These are phyloP conservation scores for Agrotis clavis DNA, from an alignment of 2,888 invertebrate species.

Conservation along the genomic window DNA sequence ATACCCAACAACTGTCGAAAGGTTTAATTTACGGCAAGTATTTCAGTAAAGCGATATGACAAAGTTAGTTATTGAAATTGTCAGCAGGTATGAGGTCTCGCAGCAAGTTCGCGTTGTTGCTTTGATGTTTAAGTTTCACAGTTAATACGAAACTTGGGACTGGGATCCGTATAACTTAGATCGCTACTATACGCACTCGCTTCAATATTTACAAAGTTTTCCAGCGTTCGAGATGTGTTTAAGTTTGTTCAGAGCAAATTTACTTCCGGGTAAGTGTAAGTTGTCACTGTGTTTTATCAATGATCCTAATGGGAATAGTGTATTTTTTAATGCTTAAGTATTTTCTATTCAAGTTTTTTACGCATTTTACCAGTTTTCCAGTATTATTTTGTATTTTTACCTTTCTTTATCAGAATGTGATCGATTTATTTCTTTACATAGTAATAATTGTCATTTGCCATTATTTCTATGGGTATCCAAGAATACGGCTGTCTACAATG, in stretches of 20 bases:
- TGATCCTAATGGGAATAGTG: not conserved
- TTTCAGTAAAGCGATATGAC: conserved; percentile 67
- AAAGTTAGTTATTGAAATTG: conserved; percentile 78
- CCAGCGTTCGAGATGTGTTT: conserved; percentile 58
- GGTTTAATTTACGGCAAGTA: conserved; percentile 59
- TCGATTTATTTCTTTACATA: not conserved
- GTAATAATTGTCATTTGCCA: not conserved
- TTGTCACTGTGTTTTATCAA: conserved; percentile 16
- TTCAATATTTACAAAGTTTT: conserved; percentile 69
- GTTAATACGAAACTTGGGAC: conserved; percentile 72
- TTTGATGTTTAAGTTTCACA: conserved; percentile 77
- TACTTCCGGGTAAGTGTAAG: conserved; percentile 41
- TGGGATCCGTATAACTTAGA: conserved; percentile 70
- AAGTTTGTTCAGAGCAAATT: conserved; percentile 53
- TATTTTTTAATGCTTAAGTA: not conserved
- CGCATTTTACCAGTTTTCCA: no score
- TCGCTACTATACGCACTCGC: conserved; percentile 69
- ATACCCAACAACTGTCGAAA: conserved; percentile 41
- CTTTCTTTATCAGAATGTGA: no score
- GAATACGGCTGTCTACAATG: not conserved
- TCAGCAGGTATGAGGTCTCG: conserved; percentile 71
- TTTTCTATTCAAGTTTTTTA: not conserved
- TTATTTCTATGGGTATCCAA: no score
- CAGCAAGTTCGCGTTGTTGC: conserved; percentile 69
- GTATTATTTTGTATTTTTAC: no score